Evolutionary conservation across 2,888 invertebrate genomes (phyloP).

Genomic region (Fragum sueziense): DNA sequence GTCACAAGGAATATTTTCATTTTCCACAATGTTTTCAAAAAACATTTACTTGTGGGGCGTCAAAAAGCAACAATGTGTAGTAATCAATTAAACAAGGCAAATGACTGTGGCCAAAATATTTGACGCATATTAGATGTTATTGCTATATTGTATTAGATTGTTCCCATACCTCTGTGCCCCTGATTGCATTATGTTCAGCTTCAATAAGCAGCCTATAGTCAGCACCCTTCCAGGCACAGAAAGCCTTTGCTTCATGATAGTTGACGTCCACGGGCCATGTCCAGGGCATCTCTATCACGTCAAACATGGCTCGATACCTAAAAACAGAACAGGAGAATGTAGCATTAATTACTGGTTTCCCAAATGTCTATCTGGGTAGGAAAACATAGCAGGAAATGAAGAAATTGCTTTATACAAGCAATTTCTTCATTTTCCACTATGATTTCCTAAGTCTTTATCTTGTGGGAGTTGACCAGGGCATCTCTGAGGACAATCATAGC

Average conservation of each 20-base stretch:
- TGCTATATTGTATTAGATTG: background rate
- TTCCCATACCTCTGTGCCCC: slow-evolving; percentile 70
- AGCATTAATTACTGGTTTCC: no score
- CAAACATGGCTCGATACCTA: slow-evolving; percentile 80
- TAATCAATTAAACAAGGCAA: background rate
- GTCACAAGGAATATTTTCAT: background rate
- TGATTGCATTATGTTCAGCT: slow-evolving; percentile 78
- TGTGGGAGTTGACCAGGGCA: no score
- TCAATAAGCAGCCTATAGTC: slow-evolving; percentile 78
- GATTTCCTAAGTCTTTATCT: no score
- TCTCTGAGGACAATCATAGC: no score
- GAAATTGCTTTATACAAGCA: no score
- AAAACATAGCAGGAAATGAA: no score
- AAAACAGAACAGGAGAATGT: no score
- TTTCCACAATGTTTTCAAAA: slow-evolving; percentile 5
- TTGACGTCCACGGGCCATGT: slow-evolving; percentile 81
- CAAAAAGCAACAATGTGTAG: no score
- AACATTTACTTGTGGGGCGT: background rate
- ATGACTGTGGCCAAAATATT: no score
- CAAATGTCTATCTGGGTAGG: no score
- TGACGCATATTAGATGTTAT: background rate
- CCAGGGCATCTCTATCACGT: slow-evolving; percentile 77
- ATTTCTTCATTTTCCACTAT: no score
- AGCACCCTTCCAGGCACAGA: slow-evolving; percentile 79
- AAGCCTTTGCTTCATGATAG: slow-evolving; percentile 81